A percentile compares a stretch with the other conserved stretches of the same genome.
Evolutionary conservation across 2,797 vertebrate genomes (phyloP).

Genomic region (Varecia variegata): DNA sequence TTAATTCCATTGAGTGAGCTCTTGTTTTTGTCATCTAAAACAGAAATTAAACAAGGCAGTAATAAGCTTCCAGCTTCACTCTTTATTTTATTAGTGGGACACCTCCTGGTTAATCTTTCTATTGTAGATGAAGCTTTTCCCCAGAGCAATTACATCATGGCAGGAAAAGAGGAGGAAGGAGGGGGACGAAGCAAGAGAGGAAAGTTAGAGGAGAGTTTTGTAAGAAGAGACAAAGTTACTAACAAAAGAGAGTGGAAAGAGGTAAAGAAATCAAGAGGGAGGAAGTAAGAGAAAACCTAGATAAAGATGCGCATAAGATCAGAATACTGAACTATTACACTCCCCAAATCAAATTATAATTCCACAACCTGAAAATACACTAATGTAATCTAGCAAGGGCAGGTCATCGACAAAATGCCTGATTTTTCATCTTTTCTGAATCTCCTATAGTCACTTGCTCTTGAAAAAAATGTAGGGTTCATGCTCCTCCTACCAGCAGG

Average conservation of each 20-base stretch:
- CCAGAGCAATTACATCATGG: slow-evolving; percentile 38
- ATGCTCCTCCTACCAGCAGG: not conserved
- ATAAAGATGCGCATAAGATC: not conserved
- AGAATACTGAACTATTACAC: not conserved
- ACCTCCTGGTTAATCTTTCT: slow-evolving; percentile 60
- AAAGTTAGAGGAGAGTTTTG: not conserved
- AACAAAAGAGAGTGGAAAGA: not conserved
- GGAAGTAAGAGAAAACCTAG: not conserved
- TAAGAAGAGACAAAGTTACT: not conserved
- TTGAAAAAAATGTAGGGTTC: not conserved
- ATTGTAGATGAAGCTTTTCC: slow-evolving; percentile 34
- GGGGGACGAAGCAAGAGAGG: not conserved
- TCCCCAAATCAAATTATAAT: slow-evolving; percentile 2
- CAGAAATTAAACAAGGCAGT: slow-evolving; percentile 51
- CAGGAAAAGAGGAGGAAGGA: not conserved
- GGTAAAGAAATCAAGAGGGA: not conserved
- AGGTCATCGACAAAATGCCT: not conserved
- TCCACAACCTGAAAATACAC: not conserved
- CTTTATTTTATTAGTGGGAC: slow-evolving; percentile 43
- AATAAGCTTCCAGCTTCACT: slow-evolving; percentile 48
- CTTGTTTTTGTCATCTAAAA: slow-evolving; percentile 52
- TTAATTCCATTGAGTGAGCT: slow-evolving; percentile 58
- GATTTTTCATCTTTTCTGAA: not conserved
- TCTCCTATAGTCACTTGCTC: not conserved
- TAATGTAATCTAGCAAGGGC: not conserved